These are phyloP conservation scores for Aphodius granarius DNA, from an alignment of 2,888 invertebrate genomes.

Conservation along the genomic window DNA sequence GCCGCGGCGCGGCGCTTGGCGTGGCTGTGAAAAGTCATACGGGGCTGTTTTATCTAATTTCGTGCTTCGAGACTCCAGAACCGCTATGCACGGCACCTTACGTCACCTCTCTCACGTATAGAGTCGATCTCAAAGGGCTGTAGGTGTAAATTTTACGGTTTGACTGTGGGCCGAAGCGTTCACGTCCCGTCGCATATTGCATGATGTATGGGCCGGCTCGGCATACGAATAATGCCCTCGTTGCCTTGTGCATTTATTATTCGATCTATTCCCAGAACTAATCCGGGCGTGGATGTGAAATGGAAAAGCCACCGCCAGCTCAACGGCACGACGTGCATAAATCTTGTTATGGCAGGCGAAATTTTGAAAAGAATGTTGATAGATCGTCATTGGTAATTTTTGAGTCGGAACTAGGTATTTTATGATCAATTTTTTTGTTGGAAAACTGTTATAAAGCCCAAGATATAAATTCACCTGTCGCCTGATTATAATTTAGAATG, in stretches of 20 bases:
- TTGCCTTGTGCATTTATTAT: not conserved
- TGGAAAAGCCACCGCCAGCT: not conserved
- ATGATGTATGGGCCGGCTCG: not conserved
- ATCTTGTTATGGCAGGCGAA: not conserved
- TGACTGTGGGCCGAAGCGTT: not conserved
- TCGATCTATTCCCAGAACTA: not conserved
- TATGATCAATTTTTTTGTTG: too few relatives aligned
- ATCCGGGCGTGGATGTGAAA: not conserved
- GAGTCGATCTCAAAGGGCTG: not conserved
- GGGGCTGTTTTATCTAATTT: not conserved
- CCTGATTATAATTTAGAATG: not conserved
- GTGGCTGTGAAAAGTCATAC: not conserved
- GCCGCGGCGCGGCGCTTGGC: too few relatives aligned
- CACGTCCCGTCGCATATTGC: not conserved
- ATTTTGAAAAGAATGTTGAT: not conserved
- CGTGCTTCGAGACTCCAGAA: not conserved
- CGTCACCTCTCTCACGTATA: too few relatives aligned
- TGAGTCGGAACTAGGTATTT: too few relatives aligned
- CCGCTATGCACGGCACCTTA: not conserved
- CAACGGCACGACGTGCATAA: not conserved
- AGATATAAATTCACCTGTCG: not conserved
- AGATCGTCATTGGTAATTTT: not conserved
- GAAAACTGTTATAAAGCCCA: not conserved
- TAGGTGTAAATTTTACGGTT: not conserved
- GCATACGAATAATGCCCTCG: not conserved